Base-by-base conservation (phyloP, 2,888 invertebrate species). In the Volucella zonaria region DNA sequence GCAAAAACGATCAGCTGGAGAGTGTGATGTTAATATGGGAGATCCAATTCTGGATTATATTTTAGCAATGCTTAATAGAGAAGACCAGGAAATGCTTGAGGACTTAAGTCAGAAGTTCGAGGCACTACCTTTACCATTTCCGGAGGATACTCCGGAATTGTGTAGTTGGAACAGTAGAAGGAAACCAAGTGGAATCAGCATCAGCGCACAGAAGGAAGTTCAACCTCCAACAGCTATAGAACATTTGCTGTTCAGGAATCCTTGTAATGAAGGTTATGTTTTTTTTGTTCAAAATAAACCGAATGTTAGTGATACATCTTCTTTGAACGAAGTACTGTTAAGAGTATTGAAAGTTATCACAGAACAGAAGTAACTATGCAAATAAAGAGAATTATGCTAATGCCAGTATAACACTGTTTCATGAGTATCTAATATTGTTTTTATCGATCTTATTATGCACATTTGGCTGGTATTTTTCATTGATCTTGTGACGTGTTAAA, bases 1-100 rank as follows among this genome's bases (percentile, higher is more conserved):
- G 58, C 70, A 86, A 38, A 64, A 59, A 23, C 56, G 23, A 62
- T 4, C 56, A 40, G 11, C 23, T 6, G n/a, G 42, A 23, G 54
- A 31, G 9, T 14, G 68, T 9, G 9, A 49, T 4, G 59, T 61
- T 10, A 67, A 80, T 51, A 23, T 59, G 40, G 12, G 68, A 43
- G 86, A 86, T 75, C 86, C 82, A n/a, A 61, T 82, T 15, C 12
- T 86, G 10, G 59, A 78, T 66, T 77, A 66, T 54, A 82, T 86
- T 66, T 54, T 86, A n/a, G 14, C 9, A n/a, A 23, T 86, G 12
- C 78, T 86, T 10, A 73, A 86, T 45, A 70, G 59, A 12, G 81
- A 78, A 45, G 86, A 82, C 43, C 62, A 78, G n/a, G 66, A 82
- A 43, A 78, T 82, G 70, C 45, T 86, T 9, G 45, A 86, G 18